phyloP scores from a whole-genome alignment of 2,888 invertebrate species.

The Stenodema calcarata region DNA sequence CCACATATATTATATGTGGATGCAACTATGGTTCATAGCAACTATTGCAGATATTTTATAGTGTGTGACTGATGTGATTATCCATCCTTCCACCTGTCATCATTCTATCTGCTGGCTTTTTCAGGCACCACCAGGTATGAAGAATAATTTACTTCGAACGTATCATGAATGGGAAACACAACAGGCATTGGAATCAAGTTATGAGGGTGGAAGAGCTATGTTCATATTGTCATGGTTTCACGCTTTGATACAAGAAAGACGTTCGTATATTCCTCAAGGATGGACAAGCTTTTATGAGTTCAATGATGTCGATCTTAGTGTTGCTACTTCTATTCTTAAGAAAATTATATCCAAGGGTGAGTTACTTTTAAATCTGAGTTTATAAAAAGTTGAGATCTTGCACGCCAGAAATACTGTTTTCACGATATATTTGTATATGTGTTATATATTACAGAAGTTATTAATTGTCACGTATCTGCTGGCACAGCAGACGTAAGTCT shows the following conservation, averaged over 20 bases:
- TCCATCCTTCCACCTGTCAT: background rate
- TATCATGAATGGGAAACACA: slow-evolving; percentile 72
- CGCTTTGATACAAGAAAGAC: slow-evolving; percentile 87
- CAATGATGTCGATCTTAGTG: slow-evolving; percentile 79
- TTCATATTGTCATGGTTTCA: slow-evolving; percentile 87
- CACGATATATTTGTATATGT: no score
- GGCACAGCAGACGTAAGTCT: no score
- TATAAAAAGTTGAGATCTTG: no score
- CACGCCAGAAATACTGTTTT: no score
- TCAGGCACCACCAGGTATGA: slow-evolving; percentile 83
- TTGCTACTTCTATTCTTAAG: slow-evolving; percentile 64
- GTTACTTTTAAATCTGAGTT: slow-evolving; percentile 11
- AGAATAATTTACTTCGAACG: slow-evolving; percentile 78
- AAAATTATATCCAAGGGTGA: slow-evolving; percentile 61
- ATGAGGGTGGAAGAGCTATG: slow-evolving; percentile 64
- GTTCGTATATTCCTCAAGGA: slow-evolving; percentile 90
- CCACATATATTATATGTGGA: no score
- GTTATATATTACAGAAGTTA: no score
- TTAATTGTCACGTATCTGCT: no score
- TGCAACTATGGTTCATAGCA: no score
- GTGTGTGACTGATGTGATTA: background rate
- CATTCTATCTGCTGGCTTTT: background rate
- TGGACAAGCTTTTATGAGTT: slow-evolving; percentile 92
- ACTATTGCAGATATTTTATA: no score
- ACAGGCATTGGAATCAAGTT: slow-evolving; percentile 60